Conservation (phyloP, 2,113 vertebrate genomes). For the Piliocolobus tephrosceles region DNA sequence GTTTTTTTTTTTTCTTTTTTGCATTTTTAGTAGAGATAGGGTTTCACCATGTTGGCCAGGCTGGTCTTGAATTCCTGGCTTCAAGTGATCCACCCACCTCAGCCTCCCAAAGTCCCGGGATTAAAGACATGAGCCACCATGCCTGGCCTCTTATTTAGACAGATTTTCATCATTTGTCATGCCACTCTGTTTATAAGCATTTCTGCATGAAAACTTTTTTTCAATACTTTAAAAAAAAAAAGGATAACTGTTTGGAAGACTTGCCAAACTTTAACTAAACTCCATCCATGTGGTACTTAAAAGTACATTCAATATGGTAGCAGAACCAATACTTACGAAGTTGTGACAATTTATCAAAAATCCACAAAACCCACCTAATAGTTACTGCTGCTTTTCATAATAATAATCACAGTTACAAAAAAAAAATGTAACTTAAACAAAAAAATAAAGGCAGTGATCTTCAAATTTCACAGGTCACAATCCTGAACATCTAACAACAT, state of each 20-base stretch:
- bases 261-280: background rate
- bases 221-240: background rate
- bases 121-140: background rate
- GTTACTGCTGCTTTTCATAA: background rate
- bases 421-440: background rate
- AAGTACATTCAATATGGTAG: background rate
- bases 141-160: background rate
- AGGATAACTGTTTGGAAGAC: background rate
- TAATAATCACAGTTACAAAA: background rate
- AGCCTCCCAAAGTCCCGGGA: background rate
- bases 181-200: background rate
- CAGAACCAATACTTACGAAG: background rate
- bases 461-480: constrained; percentile 21
- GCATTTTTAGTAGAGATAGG: background rate
- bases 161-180: background rate
- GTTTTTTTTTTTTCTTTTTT: too few relatives aligned
- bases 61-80: background rate
- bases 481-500: constrained; percentile 24
- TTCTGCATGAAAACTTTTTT: background rate
- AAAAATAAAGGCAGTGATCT: background rate
- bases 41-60: background rate
- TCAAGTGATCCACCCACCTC: background rate
- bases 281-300: background rate
- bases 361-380: background rate
- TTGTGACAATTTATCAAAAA: background rate